Percentiles rank a stretch among this genome's conserved stretches.
Conservation (phyloP, 2,888 invertebrate genomes). For the Sylvicola cinctus region DNA sequence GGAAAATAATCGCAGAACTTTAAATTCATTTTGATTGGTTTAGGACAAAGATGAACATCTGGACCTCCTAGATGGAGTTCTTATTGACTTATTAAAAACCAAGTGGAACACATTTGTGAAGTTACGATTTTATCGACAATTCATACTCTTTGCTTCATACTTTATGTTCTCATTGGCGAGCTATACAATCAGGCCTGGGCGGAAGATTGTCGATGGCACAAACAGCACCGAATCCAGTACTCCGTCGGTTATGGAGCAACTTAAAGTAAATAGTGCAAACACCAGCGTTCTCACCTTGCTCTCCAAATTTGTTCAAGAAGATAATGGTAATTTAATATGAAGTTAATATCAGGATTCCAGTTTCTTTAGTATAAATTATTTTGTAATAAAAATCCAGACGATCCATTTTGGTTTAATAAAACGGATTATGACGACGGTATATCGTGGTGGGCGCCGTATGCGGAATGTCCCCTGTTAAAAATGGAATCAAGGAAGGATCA, state of each 20-base stretch:
- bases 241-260: too few species aligned
- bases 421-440: constrained; percentile 15
- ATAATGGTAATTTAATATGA: too few species aligned
- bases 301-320: too few species aligned
- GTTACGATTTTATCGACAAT: constrained; percentile 82
- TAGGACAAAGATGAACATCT: constrained; percentile 89
- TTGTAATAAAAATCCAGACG: too few species aligned
- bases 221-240: too few species aligned
- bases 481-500: constrained; percentile 19
- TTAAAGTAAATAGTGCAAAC: too few species aligned
- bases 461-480: constrained; percentile 23
- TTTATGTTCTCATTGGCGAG: constrained; percentile 74
- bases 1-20: too few species aligned
- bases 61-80: constrained; percentile 81
- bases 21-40: constrained; percentile 4
- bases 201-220: too few species aligned
- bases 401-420: constrained; percentile 22
- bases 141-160: constrained; percentile 76
- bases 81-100: constrained; percentile 82
- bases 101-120: constrained; percentile 98
- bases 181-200: constrained; percentile 77
- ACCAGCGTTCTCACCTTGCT: too few species aligned
- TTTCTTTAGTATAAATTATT: too few species aligned
- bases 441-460: constrained; percentile 22
- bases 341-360: too few species aligned